These are phyloP conservation scores for Lontra canadensis DNA, from an alignment of 2,113 vertebrate species.

Conservation along the genomic window DNA sequence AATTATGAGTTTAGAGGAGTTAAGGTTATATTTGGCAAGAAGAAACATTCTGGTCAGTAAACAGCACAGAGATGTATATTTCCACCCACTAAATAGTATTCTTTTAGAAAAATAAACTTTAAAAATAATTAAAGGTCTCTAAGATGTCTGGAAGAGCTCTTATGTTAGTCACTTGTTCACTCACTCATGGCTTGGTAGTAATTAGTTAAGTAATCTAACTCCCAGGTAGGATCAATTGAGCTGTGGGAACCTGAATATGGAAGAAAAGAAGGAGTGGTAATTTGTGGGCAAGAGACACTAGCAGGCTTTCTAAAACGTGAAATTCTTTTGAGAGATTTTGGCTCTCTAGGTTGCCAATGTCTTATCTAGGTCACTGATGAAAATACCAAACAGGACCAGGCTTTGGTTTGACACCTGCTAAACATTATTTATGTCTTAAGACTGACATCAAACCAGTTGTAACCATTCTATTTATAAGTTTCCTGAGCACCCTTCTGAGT, in stretches of 20 bases:
- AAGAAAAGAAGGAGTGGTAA: background rate
- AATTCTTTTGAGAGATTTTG: conserved; percentile 10
- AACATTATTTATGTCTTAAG: conserved; percentile 70
- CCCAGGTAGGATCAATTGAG: background rate
- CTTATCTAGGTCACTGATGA: conserved; percentile 52
- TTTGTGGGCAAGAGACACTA: background rate
- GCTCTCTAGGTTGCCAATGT: background rate
- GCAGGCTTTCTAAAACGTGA: background rate
- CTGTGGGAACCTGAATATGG: background rate
- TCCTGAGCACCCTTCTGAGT: conserved; percentile 19
- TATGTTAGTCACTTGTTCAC: background rate
- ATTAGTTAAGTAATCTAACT: background rate
- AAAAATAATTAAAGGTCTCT: background rate
- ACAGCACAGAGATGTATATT: background rate
- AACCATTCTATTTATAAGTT: conserved; percentile 69
- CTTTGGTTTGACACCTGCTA: conserved; percentile 68
- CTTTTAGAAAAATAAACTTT: background rate
- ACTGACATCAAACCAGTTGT: conserved; percentile 53
- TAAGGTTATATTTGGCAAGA: background rate
- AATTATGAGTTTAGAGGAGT: background rate
- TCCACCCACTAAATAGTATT: background rate
- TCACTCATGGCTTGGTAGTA: background rate
- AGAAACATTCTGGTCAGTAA: background rate
- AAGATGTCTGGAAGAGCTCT: background rate
- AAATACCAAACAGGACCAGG: conserved; percentile 42